These are phyloP conservation scores for Drosophila sproati DNA, from an alignment of 1,140 invertebrate genomes.

Conservation along the genomic window DNA sequence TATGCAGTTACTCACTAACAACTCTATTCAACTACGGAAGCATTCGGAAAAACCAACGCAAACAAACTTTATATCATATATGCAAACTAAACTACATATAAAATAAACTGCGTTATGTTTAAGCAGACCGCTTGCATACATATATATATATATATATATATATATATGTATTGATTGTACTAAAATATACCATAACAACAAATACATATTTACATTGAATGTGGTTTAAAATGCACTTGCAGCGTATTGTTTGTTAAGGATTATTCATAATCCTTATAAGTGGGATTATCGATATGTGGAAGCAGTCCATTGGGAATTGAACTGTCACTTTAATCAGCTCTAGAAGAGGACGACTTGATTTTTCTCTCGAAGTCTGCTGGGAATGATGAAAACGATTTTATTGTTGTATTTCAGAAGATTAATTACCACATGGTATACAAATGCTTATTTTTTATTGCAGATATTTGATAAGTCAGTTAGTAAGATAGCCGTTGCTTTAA, in stretches of 20 bases:
- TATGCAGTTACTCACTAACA: constrained; percentile 59
- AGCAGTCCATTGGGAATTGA: too few relatives aligned
- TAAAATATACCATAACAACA: constrained; percentile 60
- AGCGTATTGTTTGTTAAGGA: not conserved
- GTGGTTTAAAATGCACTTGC: constrained; percentile 61
- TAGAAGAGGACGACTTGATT: too few relatives aligned
- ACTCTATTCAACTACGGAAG: constrained; percentile 53
- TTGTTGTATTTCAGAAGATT: too few relatives aligned
- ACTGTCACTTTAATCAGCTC: too few relatives aligned
- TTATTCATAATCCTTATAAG: not conserved
- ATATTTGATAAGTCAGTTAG: too few relatives aligned
- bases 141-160: not conserved
- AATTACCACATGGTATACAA: too few relatives aligned
- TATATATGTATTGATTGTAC: constrained; percentile 27
- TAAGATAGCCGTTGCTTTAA: too few relatives aligned
- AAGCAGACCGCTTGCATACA: constrained; percentile 49
- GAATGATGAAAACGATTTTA: too few relatives aligned
- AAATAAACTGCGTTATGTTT: constrained; percentile 67
- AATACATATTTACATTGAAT: constrained; percentile 84
- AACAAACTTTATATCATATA: constrained; percentile 59
- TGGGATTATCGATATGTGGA: not conserved
- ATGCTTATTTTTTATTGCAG: too few relatives aligned
- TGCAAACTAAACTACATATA: constrained; percentile 56
- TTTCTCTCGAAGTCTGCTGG: too few relatives aligned
- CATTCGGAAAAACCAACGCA: constrained; percentile 48